These are phyloP conservation scores for Polymixis lichenea DNA, from an alignment of 2,888 invertebrate genomes.

Conservation along the genomic window DNA sequence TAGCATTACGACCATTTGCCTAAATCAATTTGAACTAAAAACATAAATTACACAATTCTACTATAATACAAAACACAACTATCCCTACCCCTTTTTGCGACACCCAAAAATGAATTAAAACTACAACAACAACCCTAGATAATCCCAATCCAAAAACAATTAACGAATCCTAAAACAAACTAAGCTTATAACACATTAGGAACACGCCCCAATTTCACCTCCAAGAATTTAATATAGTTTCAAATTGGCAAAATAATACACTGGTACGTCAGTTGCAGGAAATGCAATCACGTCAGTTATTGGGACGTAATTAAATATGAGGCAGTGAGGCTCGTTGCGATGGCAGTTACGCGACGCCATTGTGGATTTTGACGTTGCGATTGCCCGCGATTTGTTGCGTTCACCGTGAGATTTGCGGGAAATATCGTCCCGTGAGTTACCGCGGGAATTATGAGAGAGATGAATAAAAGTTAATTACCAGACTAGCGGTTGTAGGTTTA, in stretches of 20 bases:
- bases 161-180: slow-evolving; percentile 41
- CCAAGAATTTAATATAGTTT: slow-evolving; percentile 86
- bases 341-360: slow-evolving; percentile 69
- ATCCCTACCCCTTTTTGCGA: slow-evolving; percentile 25
- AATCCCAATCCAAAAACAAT: slow-evolving; percentile 32
- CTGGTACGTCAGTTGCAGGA: slow-evolving; percentile 85
- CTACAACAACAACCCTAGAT: slow-evolving; percentile 3
- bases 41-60: slow-evolving; percentile 4
- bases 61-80: background rate
- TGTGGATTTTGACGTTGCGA: slow-evolving; percentile 67
- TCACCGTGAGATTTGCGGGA: slow-evolving; percentile 30
- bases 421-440: slow-evolving; percentile 20
- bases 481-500: background rate
- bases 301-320: slow-evolving; percentile 86
- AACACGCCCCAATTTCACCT: slow-evolving; percentile 76
- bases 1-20: background rate
- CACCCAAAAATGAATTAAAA: slow-evolving; percentile 28
- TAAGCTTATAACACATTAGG: slow-evolving; percentile 60
- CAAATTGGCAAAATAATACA: slow-evolving; percentile 89
- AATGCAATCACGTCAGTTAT: slow-evolving; percentile 88
- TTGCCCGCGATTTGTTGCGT: slow-evolving; percentile 59
- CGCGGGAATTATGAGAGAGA: slow-evolving; percentile 1
- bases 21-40: background rate
- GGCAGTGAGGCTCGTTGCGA: slow-evolving; percentile 81
- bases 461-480: slow-evolving; percentile 8